phyloP scores from a whole-genome alignment of 2,797 vertebrate genomes.

The Dendrocincla tyrannina region DNA sequence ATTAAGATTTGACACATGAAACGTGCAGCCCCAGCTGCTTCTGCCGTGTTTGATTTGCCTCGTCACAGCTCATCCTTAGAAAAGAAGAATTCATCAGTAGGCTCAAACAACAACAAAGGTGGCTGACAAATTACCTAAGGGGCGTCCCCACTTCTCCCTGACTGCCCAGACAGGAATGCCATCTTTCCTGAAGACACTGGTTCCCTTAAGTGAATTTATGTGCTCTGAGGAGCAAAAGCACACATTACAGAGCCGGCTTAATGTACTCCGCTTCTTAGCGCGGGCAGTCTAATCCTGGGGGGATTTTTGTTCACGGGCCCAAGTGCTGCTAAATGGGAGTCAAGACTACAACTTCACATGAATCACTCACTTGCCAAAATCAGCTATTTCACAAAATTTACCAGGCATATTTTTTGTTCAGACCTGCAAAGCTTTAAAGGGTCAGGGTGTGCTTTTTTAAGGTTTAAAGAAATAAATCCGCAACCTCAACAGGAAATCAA shows the following conservation, averaged over 20 bases:
- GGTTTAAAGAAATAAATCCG: neutral
- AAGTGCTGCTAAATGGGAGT: neutral
- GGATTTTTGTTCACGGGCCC: neutral
- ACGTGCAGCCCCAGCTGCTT: neutral
- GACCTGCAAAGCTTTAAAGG: neutral
- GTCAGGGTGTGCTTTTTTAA: neutral
- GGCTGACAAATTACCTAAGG: neutral
- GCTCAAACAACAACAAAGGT: constrained; percentile 4
- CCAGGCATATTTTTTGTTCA: neutral
- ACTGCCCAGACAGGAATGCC: neutral
- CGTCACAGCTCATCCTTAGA: neutral
- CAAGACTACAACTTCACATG: neutral
- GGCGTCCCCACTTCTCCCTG: neutral
- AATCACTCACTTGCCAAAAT: neutral
- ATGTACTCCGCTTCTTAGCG: neutral
- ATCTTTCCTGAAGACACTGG: neutral
- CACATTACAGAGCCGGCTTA: neutral
- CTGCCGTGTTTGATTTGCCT: neutral
- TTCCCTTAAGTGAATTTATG: neutral
- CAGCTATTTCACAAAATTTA: neutral
- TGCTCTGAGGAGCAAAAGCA: neutral
- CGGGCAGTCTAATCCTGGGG: neutral
- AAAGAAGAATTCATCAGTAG: neutral
- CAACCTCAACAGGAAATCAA: neutral
- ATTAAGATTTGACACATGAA: neutral